Evolutionary conservation across 2,888 invertebrate genomes (phyloP).

Genomic region (Tortrix viridana): DNA sequence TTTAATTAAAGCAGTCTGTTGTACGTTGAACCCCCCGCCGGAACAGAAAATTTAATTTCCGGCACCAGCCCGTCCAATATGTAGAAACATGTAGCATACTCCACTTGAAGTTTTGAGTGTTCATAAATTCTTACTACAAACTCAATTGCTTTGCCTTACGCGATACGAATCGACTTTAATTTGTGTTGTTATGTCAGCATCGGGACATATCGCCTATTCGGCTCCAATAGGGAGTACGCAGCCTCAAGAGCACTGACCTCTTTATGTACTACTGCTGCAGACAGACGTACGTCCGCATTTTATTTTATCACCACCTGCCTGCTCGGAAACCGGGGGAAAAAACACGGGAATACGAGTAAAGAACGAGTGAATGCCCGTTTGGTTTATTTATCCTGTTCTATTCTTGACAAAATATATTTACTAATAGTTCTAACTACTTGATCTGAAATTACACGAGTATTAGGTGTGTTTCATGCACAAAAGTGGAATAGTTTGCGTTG

Average conservation of each 20-base stretch:
- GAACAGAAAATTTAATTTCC: constrained; percentile 34
- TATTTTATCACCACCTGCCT: constrained; percentile 62
- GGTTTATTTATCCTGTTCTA: constrained; percentile 56
- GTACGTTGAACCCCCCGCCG: constrained; percentile 16
- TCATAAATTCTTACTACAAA: constrained; percentile 5
- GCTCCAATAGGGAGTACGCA: constrained; percentile 52
- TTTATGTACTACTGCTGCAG: constrained; percentile 68
- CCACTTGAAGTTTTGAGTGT: constrained; percentile 28
- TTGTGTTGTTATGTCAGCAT: constrained; percentile 25
- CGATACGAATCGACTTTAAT: constrained; percentile 31
- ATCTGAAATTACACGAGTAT: not conserved
- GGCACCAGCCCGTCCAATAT: constrained; percentile 1
- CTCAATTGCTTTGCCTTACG: constrained; percentile 31
- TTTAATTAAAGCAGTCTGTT: no score
- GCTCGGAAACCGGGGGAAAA: constrained; percentile 56
- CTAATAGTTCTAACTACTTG: not conserved
- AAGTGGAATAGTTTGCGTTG: constrained; percentile 25
- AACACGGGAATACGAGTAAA: constrained; percentile 54
- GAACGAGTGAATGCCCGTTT: constrained; percentile 58
- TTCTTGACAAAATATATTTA: constrained; percentile 28
- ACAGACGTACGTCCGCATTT: constrained; percentile 73
- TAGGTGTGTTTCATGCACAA: constrained; percentile 4
- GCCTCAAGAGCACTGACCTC: constrained; percentile 66
- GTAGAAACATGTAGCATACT: no score
- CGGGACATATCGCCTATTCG: constrained; percentile 24